Evolutionary conservation across 2,888 invertebrate genomes (phyloP).

Genomic region (Sceliomorpha sp.): DNA sequence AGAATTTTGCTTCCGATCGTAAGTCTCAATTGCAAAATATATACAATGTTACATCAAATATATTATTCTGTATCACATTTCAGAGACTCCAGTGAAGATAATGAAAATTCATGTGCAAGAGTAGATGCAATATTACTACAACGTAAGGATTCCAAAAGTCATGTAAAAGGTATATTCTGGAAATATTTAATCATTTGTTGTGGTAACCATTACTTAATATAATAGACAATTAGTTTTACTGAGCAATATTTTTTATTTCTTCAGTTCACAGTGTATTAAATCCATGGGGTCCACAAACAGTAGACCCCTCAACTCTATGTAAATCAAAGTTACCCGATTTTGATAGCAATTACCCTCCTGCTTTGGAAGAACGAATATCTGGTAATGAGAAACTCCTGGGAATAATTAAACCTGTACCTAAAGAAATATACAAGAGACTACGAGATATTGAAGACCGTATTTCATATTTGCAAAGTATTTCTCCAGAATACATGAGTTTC

Average conservation of each 20-base stretch:
- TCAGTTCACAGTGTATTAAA: conserved; percentile 87
- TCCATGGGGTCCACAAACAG: conserved; percentile 86
- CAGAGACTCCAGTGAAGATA: conserved; percentile 76
- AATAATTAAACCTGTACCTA: conserved; percentile 82
- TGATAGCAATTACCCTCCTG: conserved; percentile 75
- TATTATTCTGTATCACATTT: conserved; percentile 11
- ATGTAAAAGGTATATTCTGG: conserved; percentile 85
- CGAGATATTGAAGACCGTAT: conserved; percentile 89
- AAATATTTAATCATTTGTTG: too few relatives aligned
- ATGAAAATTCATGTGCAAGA: conserved; percentile 86
- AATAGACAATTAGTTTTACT: conserved; percentile 19
- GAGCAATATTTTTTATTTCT: conserved; percentile 37
- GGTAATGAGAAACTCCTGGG: conserved; percentile 85
- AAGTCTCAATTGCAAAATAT: conserved; percentile 23
- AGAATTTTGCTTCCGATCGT: conserved; percentile 85
- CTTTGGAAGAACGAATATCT: conserved; percentile 86
- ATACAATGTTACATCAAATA: conserved; percentile 10
- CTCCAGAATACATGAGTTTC: conserved; percentile 86
- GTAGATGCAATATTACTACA: conserved; percentile 87
- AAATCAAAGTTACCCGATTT: conserved; percentile 40
- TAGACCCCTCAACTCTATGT: conserved; percentile 58
- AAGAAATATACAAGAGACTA: conserved; percentile 85
- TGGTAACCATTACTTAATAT: conserved; percentile 3
- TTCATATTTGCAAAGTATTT: conserved; percentile 86
- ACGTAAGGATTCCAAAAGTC: conserved; percentile 88